Base-by-base conservation (phyloP, 2,797 vertebrate genomes). In the Neostethus bicornis region DNA sequence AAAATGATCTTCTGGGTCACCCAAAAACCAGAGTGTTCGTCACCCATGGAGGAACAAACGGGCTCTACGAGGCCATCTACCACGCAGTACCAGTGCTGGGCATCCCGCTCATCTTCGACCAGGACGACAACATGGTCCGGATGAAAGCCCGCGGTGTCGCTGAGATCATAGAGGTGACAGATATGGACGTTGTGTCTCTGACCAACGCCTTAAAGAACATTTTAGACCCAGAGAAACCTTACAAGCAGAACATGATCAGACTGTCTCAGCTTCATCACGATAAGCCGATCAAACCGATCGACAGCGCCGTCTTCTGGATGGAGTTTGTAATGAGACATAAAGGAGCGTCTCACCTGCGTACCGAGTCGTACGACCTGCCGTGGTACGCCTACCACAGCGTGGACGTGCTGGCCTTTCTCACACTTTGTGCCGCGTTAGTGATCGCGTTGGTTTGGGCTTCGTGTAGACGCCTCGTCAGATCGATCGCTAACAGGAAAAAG, bases 31-130 rank as follows among this genome's bases (percentile, higher is more conserved):
- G n/a, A n/a, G n/a, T 64, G 2, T 90, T 90, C 20, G 54, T 89
- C 34, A 73, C 85, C 0, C 85, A 89, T 7, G 88, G 87, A 4
- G 85, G 85, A 0, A 88, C 87, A 0, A 88, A 87, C 3, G 81
- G 89, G 3, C 8, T 90, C 8, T 88, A 88, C 0, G 56, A 91
- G 51, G 85, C 87, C 54, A 83, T 88, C 1, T 79, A 77, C 54
- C 85, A 87, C 3, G 59, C 61, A 4, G 78, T 88, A 6, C 81
- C 83, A 2, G 10, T 86, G 48, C 53, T 87, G 28, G 83, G 86
- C 1, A 63, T 88, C 17, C 83, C 86, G 19, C 73, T 89, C 5
- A 77, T 87, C 38, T 81, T 76, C 34, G 82, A 88, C 63, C 87
- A 81, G 68, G 35, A 39, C 0, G 86, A 88, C 52, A 89, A 89